Evolutionary conservation across 2,113 vertebrate genomes (phyloP), one percentile per base, ranked within the genome.

Genomic region (Potamarius usumacintae): DNA sequence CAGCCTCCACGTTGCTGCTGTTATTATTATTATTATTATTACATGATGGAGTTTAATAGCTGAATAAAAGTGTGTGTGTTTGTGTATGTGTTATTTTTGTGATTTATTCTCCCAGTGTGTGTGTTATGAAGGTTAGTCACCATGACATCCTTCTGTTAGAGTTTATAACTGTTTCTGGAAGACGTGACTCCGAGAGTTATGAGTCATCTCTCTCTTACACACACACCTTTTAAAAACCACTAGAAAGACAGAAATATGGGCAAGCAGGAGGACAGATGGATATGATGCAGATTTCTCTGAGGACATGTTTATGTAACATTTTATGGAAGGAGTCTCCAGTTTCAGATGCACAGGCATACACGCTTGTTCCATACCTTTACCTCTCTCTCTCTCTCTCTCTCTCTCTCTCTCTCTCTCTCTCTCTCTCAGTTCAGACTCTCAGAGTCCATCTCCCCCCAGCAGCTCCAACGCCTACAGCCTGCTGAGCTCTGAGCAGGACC

Each of bases 381-480:
- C 18, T 11, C 52, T 25, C 7, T 60, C 58, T 60, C 5, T 60
- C 55, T 57, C 55, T 57, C 55, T 57, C 12, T 57, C 55, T 15
- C 55, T 15, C 17, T 60, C 17, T 60, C 58, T 60, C 5, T 60
- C 55, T 57, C 55, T 57, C 55, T 57, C 34, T 42, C 17, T 18
- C 18, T 60, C 30, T 52, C 18, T 17, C 77, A 93, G 92, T 87
- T 90, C 89, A 18, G 91, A 92, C 83, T 92, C 90, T 63, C 92
- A 92, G 69, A 93, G 90, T 65, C 82, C 74, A 15, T 92, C 90
- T 60, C 91, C 57, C 85, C 90, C 92, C 84, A 93, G 88, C 87
- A 96, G 94, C 86, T 95, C 95, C 58, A 91, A 93, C 67, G 91
- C 94, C 0, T 96, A 96, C 82, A 94, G 93, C 89, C 90, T 96